Evolutionary conservation across 1,140 invertebrate genomes (phyloP), one percentile per base, ranked within the genome.

Genomic region (Hirudo medicinalis): DNA sequence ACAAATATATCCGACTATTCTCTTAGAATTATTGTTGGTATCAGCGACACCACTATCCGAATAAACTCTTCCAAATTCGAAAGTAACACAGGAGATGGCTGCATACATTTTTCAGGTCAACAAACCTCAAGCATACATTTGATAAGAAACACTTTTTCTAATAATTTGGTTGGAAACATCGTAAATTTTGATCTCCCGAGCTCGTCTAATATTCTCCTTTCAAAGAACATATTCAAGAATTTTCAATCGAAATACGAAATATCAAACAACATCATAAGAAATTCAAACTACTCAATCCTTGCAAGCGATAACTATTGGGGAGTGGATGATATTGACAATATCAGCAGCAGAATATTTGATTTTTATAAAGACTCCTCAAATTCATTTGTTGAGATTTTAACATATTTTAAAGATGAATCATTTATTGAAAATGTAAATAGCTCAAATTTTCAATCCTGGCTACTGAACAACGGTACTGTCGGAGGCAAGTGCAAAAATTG

Each of bases 221-320:
- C 57, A 22, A 63, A 63, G 22, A 63, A 63, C 57, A 22, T 25
- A 32, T 32, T 63, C 22, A 63, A 25, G 22, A 63, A 63, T 20
- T 63, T 63, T 15, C 22, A 63, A 25, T 13, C 57, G 11, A 22
- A 22, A 25, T 63, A 63, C 29, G 57, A 63, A 63, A 63, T 63
- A 22, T 22, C 57, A 11, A 25, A 25, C 22, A 25, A 63, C 57
- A 20, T 13, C 3, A 22, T 32, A 32, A 4, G 29, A 22, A 22
- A 6, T 63, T 32, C 22, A 4, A 32, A 63, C 8, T 63, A 25
- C 19, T 63, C 57, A 11, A 25, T 22, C 29, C 22, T 25, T 32
- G 57, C 57, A 13, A 63, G 29, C 57, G 22, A 22, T 25, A 63
- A 63, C 57, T 63, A 63, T 32, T 63, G 57, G 57, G 57, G 57